Conservation (phyloP, 1,140 invertebrate genomes). For the Drosophila simulans region DNA sequence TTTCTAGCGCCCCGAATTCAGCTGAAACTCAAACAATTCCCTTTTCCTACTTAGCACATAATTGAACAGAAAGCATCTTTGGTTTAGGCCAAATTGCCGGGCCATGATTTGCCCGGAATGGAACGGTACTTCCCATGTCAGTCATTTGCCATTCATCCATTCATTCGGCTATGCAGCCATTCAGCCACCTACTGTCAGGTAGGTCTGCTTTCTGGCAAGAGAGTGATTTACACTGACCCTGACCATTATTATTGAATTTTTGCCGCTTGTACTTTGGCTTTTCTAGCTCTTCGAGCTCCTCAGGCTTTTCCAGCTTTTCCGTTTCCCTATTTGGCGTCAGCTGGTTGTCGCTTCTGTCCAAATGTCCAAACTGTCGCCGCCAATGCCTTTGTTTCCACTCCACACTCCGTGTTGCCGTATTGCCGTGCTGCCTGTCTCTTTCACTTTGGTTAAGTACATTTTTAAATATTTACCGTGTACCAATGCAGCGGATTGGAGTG, state of each 20-base stretch:
- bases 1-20: conserved; percentile 8
- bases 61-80: conserved; percentile 69
- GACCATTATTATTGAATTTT: conserved; percentile 76
- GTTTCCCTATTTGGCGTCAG: conserved; percentile 51
- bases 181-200: conserved; percentile 43
- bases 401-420: not conserved
- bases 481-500: not conserved
- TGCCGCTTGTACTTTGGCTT: conserved; percentile 13
- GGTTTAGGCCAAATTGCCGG: conserved; percentile 53
- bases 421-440: conserved; percentile 70
- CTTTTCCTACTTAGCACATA: conserved; percentile 74
- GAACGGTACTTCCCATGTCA: conserved; percentile 74
- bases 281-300: no score
- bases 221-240: conserved; percentile 69
- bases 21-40: conserved; percentile 22
- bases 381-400: conserved; percentile 39
- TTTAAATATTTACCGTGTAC: conserved; percentile 81
- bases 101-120: conserved; percentile 30
- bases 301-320: not conserved
- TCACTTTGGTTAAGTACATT: conserved; percentile 82
- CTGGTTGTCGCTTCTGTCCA: conserved; percentile 72
- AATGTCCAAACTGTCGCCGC: conserved; percentile 75
- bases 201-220: conserved; percentile 1
- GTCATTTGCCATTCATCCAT: conserved; percentile 69
- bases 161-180: conserved; percentile 35